Conservation (phyloP, 2,888 invertebrate species). For the Drosophila paracracens region DNA sequence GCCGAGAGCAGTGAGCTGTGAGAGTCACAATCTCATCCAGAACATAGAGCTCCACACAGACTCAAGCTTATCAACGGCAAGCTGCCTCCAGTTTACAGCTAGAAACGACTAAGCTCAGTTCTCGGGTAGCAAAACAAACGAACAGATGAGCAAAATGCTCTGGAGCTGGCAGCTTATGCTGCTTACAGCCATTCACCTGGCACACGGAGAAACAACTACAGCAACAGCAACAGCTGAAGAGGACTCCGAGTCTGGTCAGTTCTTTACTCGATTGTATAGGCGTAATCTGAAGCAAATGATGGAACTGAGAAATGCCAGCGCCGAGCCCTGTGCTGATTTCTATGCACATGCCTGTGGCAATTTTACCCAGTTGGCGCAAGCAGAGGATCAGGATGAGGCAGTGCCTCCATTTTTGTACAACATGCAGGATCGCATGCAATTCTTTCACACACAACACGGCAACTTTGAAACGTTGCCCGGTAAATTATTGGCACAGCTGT, state of each 20-base stretch:
- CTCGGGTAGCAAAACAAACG: slow-evolving; percentile 48
- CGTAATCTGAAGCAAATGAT: slow-evolving; percentile 70
- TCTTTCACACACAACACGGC: slow-evolving; percentile 68
- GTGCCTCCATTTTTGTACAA: slow-evolving; percentile 81
- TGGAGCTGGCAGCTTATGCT: slow-evolving; percentile 45
- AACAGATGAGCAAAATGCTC: slow-evolving; percentile 48
- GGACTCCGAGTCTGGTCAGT: slow-evolving; percentile 38
- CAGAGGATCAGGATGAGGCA: slow-evolving; percentile 37
- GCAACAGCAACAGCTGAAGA: slow-evolving; percentile 6
- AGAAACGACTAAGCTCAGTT: slow-evolving; percentile 52
- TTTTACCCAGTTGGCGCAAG: slow-evolving; percentile 29
- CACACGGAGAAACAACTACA: background rate
- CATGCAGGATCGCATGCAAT: slow-evolving; percentile 77
- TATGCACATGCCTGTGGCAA: slow-evolving; percentile 82
- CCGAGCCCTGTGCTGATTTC: slow-evolving; percentile 78
- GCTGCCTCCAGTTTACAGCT: slow-evolving; percentile 9
- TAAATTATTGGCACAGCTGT: slow-evolving; percentile 66
- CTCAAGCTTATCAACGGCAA: slow-evolving; percentile 56
- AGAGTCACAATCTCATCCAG: slow-evolving; percentile 16
- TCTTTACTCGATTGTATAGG: slow-evolving; percentile 74
- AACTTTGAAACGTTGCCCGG: slow-evolving; percentile 75
- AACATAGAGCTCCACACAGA: slow-evolving; percentile 5
- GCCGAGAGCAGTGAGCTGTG: background rate
- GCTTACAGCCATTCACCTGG: slow-evolving; percentile 15
- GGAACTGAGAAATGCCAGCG: slow-evolving; percentile 61